phyloP scores from a whole-genome alignment of 92 coral and sea anemone genomes.

The Porites evermanni region DNA sequence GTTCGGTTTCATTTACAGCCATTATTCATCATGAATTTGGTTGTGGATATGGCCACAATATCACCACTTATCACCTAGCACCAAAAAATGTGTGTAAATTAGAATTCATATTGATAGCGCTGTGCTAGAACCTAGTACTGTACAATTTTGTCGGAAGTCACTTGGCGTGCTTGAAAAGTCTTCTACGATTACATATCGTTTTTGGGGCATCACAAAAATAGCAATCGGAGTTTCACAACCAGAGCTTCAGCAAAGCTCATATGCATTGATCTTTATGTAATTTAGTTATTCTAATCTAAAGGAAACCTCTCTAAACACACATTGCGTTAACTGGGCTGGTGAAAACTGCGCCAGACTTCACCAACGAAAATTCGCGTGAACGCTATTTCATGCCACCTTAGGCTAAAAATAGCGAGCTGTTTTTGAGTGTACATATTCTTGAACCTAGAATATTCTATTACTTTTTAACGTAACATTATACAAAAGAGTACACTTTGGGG shows the following conservation, averaged over 20 bases:
- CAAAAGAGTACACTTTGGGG: constrained; percentile 70
- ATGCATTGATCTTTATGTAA: constrained; percentile 14
- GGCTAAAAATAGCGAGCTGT: constrained; percentile 51
- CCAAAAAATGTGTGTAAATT: constrained; percentile 10
- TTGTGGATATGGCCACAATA: constrained; percentile 11
- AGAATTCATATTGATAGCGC: constrained; percentile 9
- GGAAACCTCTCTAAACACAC: constrained; percentile 10
- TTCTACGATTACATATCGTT: constrained; percentile 31
- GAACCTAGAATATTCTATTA: constrained; percentile 59
- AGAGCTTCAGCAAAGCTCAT: background rate
- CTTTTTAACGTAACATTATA: constrained; percentile 78
- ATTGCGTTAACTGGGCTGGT: constrained; percentile 2
- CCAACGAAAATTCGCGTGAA: constrained; percentile 36
- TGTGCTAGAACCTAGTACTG: constrained; percentile 30
- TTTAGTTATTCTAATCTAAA: constrained; percentile 27
- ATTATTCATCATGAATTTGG: constrained; percentile 5
- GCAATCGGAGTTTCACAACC: background rate
- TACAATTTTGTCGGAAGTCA: constrained; percentile 59
- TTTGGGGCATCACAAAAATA: constrained; percentile 36
- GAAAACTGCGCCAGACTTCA: background rate
- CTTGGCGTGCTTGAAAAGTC: constrained; percentile 17
- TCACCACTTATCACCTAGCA: constrained; percentile 19
- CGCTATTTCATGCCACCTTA: constrained; percentile 18
- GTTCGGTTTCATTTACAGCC: background rate
- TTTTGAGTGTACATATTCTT: constrained; percentile 53